Evolutionary conservation across 2,888 invertebrate species (phyloP).

Genomic region (Trissolcus japonicus): DNA sequence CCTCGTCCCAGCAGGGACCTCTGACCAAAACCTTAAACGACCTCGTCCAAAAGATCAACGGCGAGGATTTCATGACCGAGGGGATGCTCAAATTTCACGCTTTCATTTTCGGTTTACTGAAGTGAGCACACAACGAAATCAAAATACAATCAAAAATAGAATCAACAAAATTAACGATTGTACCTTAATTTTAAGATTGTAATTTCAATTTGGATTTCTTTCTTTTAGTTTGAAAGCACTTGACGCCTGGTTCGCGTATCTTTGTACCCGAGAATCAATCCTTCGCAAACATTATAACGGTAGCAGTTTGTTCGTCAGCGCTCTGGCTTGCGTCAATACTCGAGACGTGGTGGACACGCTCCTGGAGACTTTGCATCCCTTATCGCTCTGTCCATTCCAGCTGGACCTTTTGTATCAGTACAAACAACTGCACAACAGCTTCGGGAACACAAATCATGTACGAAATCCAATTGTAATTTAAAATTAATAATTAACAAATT

Average conservation of each 20-base stretch:
- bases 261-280: slow-evolving; percentile 89
- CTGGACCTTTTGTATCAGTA: slow-evolving; percentile 89
- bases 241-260: slow-evolving; percentile 92
- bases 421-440: slow-evolving; percentile 85
- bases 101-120: slow-evolving; percentile 90
- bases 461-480: slow-evolving; percentile 48
- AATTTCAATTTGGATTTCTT: not conserved
- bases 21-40: slow-evolving; percentile 90
- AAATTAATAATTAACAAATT: too few relatives aligned
- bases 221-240: slow-evolving; percentile 85
- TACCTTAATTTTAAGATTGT: not conserved
- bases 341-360: slow-evolving; percentile 83
- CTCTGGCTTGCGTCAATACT: slow-evolving; percentile 77
- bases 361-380: slow-evolving; percentile 86
- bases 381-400: slow-evolving; percentile 88
- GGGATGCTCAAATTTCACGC: slow-evolving; percentile 92
- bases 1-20: slow-evolving; percentile 90
- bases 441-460: slow-evolving; percentile 81
- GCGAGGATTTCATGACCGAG: slow-evolving; percentile 88
- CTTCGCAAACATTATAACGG: slow-evolving; percentile 87
- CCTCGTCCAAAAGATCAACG: slow-evolving; percentile 88
- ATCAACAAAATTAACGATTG: too few relatives aligned
- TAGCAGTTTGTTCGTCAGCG: slow-evolving; percentile 84
- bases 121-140: slow-evolving; percentile 78
- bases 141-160: too few relatives aligned